Evolutionary conservation across 2,888 invertebrate species (phyloP).

Genomic region (Cephus runcator): DNA sequence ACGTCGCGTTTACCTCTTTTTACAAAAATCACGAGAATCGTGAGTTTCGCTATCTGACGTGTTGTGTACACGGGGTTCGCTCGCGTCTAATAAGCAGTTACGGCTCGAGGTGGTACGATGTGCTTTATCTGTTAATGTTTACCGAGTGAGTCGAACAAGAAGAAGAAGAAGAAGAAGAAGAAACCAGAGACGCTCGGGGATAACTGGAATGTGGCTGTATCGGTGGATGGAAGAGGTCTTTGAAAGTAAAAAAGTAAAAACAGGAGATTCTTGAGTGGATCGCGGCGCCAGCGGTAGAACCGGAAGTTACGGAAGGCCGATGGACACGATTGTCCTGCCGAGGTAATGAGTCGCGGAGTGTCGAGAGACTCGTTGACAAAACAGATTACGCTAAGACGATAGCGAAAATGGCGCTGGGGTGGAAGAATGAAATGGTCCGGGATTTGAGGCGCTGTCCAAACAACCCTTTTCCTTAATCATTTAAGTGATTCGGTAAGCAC

Average conservation of each 20-base stretch:
- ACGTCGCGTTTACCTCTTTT: too few species aligned
- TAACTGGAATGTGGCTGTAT: too few species aligned
- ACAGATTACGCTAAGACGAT: conserved; percentile 58
- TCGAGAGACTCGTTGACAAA: conserved; percentile 59
- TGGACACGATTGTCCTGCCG: background rate
- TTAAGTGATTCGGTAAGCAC: conserved; percentile 64
- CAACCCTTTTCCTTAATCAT: conserved; percentile 66
- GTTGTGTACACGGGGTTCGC: conserved; percentile 4
- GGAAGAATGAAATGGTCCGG: conserved; percentile 53
- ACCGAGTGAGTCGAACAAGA: too few species aligned
- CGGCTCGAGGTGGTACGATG: conserved; percentile 4
- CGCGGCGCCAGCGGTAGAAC: conserved; percentile 19
- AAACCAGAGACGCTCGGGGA: too few species aligned
- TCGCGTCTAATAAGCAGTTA: conserved; percentile 19
- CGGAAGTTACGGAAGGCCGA: too few species aligned
- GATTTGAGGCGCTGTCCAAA: conserved; percentile 60
- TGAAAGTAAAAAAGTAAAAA: too few species aligned
- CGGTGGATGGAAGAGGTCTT: too few species aligned
- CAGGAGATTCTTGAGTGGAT: background rate
- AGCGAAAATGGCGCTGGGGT: conserved; percentile 28
- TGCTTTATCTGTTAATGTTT: too few species aligned
- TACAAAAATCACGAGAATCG: too few species aligned
- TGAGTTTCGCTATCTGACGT: too few species aligned
- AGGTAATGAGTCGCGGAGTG: conserved; percentile 54
- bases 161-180: too few species aligned